Conservation (phyloP, 2,797 vertebrate genomes). For the Momotus momota region DNA sequence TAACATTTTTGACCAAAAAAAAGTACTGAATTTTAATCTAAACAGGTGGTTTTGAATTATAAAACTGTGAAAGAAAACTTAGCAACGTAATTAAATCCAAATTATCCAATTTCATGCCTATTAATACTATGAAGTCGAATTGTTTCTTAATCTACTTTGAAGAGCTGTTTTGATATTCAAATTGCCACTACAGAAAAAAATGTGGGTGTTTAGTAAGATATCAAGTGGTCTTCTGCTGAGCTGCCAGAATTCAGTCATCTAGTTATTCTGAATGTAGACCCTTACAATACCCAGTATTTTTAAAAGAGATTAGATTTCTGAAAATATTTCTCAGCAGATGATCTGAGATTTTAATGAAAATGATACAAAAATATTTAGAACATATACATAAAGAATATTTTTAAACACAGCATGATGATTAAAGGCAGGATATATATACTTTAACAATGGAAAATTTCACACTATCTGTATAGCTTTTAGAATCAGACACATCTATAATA, state of each 20-base stretch:
- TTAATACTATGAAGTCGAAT: conserved; percentile 66
- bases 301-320: background rate
- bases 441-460: background rate
- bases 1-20: conserved; percentile 22
- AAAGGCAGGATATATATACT: background rate
- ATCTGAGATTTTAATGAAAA: background rate
- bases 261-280: background rate
- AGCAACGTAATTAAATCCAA: conserved; percentile 71
- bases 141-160: conserved; percentile 74
- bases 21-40: conserved; percentile 42
- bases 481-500: background rate
- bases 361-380: background rate
- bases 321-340: background rate
- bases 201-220: conserved; percentile 51
- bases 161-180: conserved; percentile 73
- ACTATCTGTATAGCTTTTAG: background rate
- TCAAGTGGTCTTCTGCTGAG: conserved; percentile 48
- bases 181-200: conserved; percentile 41
- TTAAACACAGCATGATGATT: background rate
- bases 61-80: conserved; percentile 52
- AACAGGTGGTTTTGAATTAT: conserved; percentile 63
- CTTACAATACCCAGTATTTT: background rate
- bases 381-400: background rate
- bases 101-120: conserved; percentile 75
- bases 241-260: background rate